Percentiles rank a stretch among this genome's conserved stretches.
Evolutionary conservation across 2,888 invertebrate species (phyloP).

Genomic region (Amorpha juglandis): DNA sequence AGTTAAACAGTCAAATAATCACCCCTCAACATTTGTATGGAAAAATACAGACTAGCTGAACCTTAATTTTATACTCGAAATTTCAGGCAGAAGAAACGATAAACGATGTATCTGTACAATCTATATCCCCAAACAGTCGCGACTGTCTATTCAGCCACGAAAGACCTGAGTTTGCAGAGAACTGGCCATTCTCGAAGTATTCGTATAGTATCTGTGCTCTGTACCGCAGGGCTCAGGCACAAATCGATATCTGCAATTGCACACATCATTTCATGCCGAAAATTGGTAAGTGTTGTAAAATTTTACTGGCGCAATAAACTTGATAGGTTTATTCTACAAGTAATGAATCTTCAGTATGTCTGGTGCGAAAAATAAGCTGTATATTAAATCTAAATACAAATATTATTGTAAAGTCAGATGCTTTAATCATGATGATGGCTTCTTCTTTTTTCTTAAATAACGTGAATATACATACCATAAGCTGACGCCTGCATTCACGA

Average conservation of each 20-base stretch:
- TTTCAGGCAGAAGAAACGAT: conserved; percentile 84
- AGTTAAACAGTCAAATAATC: no score
- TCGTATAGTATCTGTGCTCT: conserved; percentile 85
- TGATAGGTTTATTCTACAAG: no score
- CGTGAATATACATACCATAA: no score
- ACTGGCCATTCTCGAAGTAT: conserved; percentile 80
- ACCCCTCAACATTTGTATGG: no score
- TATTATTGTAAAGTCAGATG: no score
- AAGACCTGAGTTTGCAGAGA: conserved; percentile 60
- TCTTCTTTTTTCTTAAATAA: no score
- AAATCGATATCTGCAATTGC: conserved; percentile 84
- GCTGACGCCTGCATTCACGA: no score
- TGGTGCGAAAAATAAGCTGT: no score
- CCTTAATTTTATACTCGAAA: neutral
- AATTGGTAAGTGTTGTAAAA: conserved; percentile 63
- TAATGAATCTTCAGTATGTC: no score
- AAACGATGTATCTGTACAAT: conserved; percentile 82
- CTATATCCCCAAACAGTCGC: conserved; percentile 74
- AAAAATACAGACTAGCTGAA: no score
- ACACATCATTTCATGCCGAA: conserved; percentile 86
- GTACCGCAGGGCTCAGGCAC: conserved; percentile 83
- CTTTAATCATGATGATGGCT: no score
- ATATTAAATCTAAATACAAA: no score
- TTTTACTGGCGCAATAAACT: neutral
- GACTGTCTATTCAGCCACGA: conserved; percentile 85